Conservation (phyloP, 2,113 vertebrate genomes). For the Sprattus sprattus region DNA sequence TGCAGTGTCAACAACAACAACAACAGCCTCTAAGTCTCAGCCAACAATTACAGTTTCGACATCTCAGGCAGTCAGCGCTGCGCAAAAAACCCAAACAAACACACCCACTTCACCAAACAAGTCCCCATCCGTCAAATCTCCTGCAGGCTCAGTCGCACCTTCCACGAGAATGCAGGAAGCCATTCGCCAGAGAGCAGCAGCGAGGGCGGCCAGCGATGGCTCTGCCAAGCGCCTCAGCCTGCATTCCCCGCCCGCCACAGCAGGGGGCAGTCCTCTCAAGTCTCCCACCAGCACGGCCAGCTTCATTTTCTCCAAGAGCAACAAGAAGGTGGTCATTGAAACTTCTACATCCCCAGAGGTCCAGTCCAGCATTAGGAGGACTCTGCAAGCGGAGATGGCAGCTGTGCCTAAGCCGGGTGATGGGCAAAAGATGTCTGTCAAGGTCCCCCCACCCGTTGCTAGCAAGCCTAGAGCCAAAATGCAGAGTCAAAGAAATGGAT, state of each 20-base stretch:
- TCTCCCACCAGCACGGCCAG: constrained; percentile 86
- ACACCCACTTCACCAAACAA: constrained; percentile 18
- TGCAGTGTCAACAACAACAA: constrained; percentile 21
- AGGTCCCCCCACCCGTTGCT: constrained; percentile 88
- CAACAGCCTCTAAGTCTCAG: constrained; percentile 27
- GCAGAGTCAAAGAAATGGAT: constrained; percentile 30
- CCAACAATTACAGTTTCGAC: constrained; percentile 22
- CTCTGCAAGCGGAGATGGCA: constrained; percentile 73
- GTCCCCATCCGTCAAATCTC: constrained; percentile 65
- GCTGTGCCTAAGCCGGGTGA: constrained; percentile 67
- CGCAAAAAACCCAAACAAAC: constrained; percentile 39
- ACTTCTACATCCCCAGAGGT: constrained; percentile 65
- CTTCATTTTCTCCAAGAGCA: constrained; percentile 91
- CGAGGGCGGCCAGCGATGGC: constrained; percentile 61
- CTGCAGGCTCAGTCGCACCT: constrained; percentile 57
- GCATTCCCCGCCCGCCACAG: constrained; percentile 55
- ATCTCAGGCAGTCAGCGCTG: constrained; percentile 27
- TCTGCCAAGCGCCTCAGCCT: constrained; percentile 52
- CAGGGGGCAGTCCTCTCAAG: constrained; percentile 61
- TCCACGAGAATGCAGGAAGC: constrained; percentile 81
- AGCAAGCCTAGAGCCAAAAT: constrained; percentile 77
- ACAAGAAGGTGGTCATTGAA: constrained; percentile 79
- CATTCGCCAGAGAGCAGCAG: constrained; percentile 79
- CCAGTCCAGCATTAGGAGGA: constrained; percentile 72
- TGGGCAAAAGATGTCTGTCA: constrained; percentile 47